phyloP scores from a whole-genome alignment of 2,888 invertebrate species.

The Harpagoxenus sublaevis region DNA sequence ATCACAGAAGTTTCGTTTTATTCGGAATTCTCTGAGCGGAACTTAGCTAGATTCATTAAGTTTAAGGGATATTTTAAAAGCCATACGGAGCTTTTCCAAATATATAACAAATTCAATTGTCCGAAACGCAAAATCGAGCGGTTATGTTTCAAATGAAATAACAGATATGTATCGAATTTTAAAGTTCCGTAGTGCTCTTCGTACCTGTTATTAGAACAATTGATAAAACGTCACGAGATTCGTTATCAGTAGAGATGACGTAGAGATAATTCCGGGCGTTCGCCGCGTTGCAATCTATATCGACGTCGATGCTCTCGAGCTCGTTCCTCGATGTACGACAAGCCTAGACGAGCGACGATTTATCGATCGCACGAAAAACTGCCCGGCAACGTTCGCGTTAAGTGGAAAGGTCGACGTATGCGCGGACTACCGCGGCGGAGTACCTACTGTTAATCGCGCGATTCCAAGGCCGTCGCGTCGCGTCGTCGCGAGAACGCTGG shows the following conservation, averaged over 20 bases:
- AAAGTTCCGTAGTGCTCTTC: neutral
- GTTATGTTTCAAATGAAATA: neutral
- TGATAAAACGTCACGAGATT: slow-evolving; percentile 15
- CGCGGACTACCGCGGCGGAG: slow-evolving; percentile 56
- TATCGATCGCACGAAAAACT: slow-evolving; percentile 26
- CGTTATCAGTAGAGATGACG: slow-evolving; percentile 27
- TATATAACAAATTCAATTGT: neutral
- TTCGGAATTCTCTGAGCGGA: neutral
- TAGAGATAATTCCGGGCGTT: slow-evolving; percentile 13
- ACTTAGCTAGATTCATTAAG: neutral
- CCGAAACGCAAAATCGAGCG: neutral
- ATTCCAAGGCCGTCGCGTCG: slow-evolving; percentile 22
- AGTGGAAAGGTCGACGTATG: slow-evolving; percentile 72
- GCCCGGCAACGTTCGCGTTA: slow-evolving; percentile 48
- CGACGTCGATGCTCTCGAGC: neutral
- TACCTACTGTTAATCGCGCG: slow-evolving; percentile 32
- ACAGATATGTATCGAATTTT: neutral
- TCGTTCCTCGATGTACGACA: neutral
- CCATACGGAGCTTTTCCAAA: neutral
- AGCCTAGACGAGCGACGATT: slow-evolving; percentile 28
- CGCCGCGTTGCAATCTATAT: neutral
- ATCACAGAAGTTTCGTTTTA: neutral
- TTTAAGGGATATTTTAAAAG: neutral
- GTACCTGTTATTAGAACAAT: slow-evolving; percentile 13
- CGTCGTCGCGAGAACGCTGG: slow-evolving; percentile 25